Evolutionary conservation across 2,888 invertebrate genomes (phyloP).

Genomic region (Xestia sexstrigata): DNA sequence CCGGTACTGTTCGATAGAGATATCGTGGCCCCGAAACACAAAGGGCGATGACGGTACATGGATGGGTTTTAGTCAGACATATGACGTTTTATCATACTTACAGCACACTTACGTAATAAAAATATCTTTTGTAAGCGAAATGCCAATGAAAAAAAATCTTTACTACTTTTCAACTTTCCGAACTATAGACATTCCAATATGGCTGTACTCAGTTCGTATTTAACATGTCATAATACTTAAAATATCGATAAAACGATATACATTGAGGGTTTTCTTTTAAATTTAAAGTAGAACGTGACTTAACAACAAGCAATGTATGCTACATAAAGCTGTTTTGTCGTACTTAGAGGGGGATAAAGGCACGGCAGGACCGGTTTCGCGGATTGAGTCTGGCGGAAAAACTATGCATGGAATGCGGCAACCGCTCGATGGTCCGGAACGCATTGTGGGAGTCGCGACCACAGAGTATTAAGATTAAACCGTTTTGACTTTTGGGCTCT

Average conservation of each 20-base stretch:
- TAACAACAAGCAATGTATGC: conserved; percentile 38
- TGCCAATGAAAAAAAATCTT: conserved; percentile 30
- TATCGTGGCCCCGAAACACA: no score
- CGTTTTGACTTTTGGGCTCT: background rate
- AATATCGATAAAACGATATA: background rate
- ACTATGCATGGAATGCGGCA: conserved; percentile 74
- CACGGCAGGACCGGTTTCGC: conserved; percentile 73
- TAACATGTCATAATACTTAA: background rate
- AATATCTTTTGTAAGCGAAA: conserved; percentile 32
- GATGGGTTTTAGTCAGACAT: no score
- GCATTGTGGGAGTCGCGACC: background rate
- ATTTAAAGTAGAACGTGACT: rapidly evolving
- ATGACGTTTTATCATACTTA: no score
- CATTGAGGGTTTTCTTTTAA: background rate
- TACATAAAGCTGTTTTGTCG: background rate
- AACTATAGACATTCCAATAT: conserved; percentile 42
- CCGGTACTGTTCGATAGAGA: no score
- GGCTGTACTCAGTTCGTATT: conserved; percentile 19
- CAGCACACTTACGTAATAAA: conserved; percentile 42
- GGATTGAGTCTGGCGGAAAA: conserved; percentile 73
- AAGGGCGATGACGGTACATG: no score
- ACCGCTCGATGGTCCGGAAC: conserved; percentile 64
- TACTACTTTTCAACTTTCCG: conserved; percentile 42
- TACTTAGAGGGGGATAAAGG: conserved; percentile 46
- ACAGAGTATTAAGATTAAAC: conserved; percentile 24